phyloP scores from a whole-genome alignment of 2,888 invertebrate genomes.

The Dyspetes luteomarginatus region DNA sequence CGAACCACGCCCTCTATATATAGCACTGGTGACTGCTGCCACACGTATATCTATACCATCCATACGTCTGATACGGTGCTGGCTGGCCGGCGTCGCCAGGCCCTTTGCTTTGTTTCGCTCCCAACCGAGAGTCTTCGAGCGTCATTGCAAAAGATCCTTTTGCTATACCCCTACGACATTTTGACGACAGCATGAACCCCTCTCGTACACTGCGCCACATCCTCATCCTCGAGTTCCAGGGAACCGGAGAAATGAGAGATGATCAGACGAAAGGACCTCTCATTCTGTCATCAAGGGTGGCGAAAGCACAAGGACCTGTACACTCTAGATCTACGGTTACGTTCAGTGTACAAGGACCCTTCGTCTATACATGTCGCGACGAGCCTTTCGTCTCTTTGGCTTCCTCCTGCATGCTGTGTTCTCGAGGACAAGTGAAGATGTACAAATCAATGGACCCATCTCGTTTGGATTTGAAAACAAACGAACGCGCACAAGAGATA shows the following conservation, averaged over 20 bases:
- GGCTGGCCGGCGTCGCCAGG: slow-evolving; percentile 34
- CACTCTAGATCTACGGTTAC: not conserved
- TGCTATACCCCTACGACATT: slow-evolving; percentile 25
- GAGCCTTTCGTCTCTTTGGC: slow-evolving; percentile 24
- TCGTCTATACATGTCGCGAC: not conserved
- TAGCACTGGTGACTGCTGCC: slow-evolving; percentile 22
- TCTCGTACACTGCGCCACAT: not conserved
- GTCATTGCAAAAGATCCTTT: slow-evolving; percentile 34
- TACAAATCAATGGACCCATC: not conserved
- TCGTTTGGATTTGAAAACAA: not conserved
- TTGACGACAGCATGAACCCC: slow-evolving; percentile 11
- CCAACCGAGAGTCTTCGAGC: slow-evolving; percentile 36
- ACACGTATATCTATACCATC: slow-evolving; percentile 18
- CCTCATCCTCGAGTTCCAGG: slow-evolving; percentile 16
- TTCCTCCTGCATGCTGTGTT: not conserved
- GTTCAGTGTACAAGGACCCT: slow-evolving; percentile 1
- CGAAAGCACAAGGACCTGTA: slow-evolving; percentile 48
- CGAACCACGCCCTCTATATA: slow-evolving; percentile 39
- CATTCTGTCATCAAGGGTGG: slow-evolving; percentile 32
- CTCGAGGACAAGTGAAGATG: not conserved
- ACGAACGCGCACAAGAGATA: no score
- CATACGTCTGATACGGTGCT: no score
- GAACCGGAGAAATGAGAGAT: slow-evolving; percentile 34
- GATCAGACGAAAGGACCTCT: slow-evolving; percentile 41
- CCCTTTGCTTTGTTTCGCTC: slow-evolving; percentile 60